Base-by-base conservation (phyloP, 2,797 vertebrate genomes). In the Leptoclinus maculatus region DNA sequence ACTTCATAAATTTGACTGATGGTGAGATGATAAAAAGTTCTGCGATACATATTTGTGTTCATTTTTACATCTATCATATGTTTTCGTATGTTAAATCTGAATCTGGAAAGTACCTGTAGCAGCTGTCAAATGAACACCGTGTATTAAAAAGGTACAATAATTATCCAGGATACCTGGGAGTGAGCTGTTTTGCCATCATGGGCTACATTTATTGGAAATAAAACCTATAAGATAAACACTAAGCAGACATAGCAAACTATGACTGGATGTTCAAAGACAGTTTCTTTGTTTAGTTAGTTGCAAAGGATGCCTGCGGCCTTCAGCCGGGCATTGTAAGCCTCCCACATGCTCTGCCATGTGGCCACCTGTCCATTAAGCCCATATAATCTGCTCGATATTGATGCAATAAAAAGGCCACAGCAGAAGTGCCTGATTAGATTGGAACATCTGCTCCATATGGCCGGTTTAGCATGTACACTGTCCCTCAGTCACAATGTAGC, bases 311-410 rank as follows among this genome's bases (percentile, higher is more conserved):
- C 3, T 10, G 49, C 45, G 63, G 71, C 66, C 39, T 60, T 57
- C 19, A 57, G n/a, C 47, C 4, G 4, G 32, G 1, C 17, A 1
- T 65, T 71, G 53, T 29, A 68, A 63, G 32, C 69, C 78, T 58
- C 78, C 83, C 74, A 43, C 67, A 59, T 45, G 72, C 51, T 63
- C 65, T 2, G n/a, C 34, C 54, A 60, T 43, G 56, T 49, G 58
- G 67, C 85, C 83, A 81, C 79, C 83, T 86, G 87, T 84, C 82
- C 68, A 79, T 85, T 82, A 82, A 89, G 3, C 60, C 83, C 85
- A 75, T 67, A 78, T 90, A 76, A 90, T 86, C 85, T 80, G 62
- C 63, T 67, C 3, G 74, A 84, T 84, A 82, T 79, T 84, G 84
- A 87, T 79, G 77, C 75, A 84, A 85, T 83, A 82, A 89, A 88